Percentiles rank a stretch among this genome's conserved stretches.
phyloP scores from a whole-genome alignment of 2,113 vertebrate species.

The Gopherus flavomarginatus region DNA sequence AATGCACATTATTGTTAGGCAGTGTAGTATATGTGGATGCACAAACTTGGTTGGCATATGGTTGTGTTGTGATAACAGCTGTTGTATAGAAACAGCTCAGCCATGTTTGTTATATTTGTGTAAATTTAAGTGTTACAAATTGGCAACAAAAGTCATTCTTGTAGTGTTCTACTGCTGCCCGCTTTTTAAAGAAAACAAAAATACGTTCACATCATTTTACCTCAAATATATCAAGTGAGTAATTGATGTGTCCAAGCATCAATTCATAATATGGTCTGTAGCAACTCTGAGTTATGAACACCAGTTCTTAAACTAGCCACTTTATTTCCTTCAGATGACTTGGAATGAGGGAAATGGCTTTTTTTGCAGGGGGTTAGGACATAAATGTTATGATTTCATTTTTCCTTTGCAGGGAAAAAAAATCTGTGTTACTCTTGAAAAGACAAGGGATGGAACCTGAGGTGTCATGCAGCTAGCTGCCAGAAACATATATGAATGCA shows the following conservation, averaged over 20 bases:
- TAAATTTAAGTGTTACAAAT: background rate
- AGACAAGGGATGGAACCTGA: conserved; percentile 49
- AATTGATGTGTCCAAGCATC: background rate
- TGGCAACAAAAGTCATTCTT: background rate
- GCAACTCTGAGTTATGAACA: background rate
- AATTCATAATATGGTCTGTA: background rate
- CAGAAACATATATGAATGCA: conserved; percentile 61
- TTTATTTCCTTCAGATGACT: background rate
- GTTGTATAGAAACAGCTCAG: background rate
- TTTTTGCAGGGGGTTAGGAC: background rate
- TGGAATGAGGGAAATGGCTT: background rate
- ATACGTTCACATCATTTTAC: background rate
- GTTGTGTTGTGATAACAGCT: background rate
- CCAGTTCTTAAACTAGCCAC: background rate
- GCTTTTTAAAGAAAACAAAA: conserved; percentile 38
- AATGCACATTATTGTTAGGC: background rate
- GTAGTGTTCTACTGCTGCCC: background rate
- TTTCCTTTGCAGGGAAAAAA: conserved; percentile 55
- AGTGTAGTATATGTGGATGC: background rate
- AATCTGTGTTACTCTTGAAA: conserved; percentile 67
- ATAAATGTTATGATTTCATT: conserved; percentile 62
- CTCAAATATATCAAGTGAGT: background rate
- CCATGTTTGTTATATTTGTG: background rate
- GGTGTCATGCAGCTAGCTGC: conserved; percentile 59
- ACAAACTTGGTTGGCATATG: background rate